phyloP scores from a whole-genome alignment of 2,113 vertebrate genomes.

The Proteles cristata region DNA sequence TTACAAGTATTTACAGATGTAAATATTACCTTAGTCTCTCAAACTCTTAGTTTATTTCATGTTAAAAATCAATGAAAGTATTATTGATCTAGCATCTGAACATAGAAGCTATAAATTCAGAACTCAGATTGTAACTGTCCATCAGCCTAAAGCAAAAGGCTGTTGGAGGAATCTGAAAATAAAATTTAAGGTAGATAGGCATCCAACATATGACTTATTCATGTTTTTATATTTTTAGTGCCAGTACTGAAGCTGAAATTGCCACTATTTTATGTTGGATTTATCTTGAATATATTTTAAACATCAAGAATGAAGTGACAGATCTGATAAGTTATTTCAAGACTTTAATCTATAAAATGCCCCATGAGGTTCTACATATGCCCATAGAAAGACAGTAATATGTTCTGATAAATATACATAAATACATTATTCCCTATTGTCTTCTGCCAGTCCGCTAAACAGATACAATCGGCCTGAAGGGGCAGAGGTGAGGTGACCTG shows the following conservation, averaged over 20 bases:
- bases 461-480: conserved; percentile 16
- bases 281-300: conserved; percentile 52
- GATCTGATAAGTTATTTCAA: conserved; percentile 25
- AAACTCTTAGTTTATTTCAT: conserved; percentile 53
- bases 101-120: conserved; percentile 63
- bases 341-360: conserved; percentile 45
- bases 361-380: not conserved
- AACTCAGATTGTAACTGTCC: conserved; percentile 63
- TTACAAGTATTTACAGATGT: not conserved
- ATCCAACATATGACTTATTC: conserved; percentile 61
- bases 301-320: conserved; percentile 56
- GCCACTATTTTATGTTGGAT: conserved; percentile 60
- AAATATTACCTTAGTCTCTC: conserved; percentile 55
- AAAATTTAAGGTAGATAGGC: conserved; percentile 49
- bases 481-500: not conserved
- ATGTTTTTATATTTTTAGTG: conserved; percentile 55
- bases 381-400: not conserved
- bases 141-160: conserved; percentile 50
- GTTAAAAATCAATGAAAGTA: conserved; percentile 67
- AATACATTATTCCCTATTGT: conserved; percentile 8
- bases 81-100: conserved; percentile 56
- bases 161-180: not conserved
- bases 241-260: conserved; percentile 18
- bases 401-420: conserved; percentile 43
- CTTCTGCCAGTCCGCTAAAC: not conserved